phyloP scores from a whole-genome alignment of 1,140 invertebrate genomes.

The Drosophila nigrodunni region DNA sequence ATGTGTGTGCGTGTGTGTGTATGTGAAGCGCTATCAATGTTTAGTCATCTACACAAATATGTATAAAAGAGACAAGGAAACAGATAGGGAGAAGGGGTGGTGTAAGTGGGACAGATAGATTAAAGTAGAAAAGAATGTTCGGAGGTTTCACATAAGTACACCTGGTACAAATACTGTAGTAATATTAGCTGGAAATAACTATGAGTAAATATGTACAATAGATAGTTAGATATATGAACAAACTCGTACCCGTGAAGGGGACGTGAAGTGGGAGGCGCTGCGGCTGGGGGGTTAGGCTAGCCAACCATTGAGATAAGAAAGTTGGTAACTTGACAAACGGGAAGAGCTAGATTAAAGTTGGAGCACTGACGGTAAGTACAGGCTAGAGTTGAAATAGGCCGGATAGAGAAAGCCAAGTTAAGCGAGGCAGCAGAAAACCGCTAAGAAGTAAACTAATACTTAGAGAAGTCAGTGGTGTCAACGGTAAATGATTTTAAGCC shows the following conservation, averaged over 20 bases:
- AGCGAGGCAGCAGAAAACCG: background rate
- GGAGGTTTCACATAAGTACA: conserved; percentile 31
- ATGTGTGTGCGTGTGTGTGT: background rate
- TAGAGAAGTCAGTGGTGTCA: background rate
- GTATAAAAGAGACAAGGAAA: conserved; percentile 39
- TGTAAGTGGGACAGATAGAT: conserved; percentile 31
- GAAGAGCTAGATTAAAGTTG: conserved; percentile 30
- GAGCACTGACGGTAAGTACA: background rate
- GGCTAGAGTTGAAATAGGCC: background rate
- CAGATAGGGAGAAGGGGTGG: conserved; percentile 10
- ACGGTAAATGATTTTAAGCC: background rate
- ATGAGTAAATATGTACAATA: conserved; percentile 48
- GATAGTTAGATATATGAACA: conserved; percentile 26
- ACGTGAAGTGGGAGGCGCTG: too few species aligned
- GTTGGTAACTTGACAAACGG: conserved; percentile 31
- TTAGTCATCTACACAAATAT: conserved; percentile 79
- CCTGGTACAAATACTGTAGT: conserved; percentile 35
- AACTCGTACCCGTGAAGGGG: background rate
- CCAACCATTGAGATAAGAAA: conserved; percentile 49
- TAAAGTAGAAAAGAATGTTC: conserved; percentile 27
- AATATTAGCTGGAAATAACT: conserved; percentile 53
- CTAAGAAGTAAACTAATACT: background rate
- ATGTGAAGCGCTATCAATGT: conserved; percentile 53
- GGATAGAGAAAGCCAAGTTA: conserved; percentile 26
- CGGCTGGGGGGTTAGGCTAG: conserved; percentile 4